phyloP scores from a whole-genome alignment of 2,113 vertebrate species.

The Ceyx melanurus region DNA sequence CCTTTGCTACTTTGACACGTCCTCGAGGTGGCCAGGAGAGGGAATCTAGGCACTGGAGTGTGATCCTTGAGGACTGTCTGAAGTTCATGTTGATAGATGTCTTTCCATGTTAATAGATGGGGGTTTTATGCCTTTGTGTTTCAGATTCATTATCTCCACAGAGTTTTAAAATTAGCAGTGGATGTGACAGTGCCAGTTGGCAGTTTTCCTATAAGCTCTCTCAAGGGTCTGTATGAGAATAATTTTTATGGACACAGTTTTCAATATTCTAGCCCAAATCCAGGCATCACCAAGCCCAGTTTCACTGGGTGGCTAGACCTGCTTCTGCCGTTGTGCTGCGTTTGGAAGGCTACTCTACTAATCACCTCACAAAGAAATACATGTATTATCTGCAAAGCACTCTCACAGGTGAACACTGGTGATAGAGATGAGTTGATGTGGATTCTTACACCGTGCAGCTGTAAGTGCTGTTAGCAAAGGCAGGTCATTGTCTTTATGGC shows the following conservation, averaged over 20 bases:
- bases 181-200: background rate
- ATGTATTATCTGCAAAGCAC: background rate
- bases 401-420: rapidly evolving
- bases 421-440: background rate
- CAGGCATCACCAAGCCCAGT: background rate
- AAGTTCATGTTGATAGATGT: background rate
- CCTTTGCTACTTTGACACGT: background rate
- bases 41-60: background rate
- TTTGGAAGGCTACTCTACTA: background rate
- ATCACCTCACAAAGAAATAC: background rate
- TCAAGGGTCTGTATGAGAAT: background rate
- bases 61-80: background rate
- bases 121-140: background rate
- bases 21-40: background rate
- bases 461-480: background rate
- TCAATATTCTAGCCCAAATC: background rate
- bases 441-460: rapidly evolving
- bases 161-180: background rate
- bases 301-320: background rate
- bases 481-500: background rate
- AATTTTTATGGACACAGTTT: slow-evolving; percentile 5
- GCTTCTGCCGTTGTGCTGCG: background rate
- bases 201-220: background rate
- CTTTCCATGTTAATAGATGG: background rate
- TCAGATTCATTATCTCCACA: background rate